A percentile compares a stretch with the other conserved stretches of the same genome.
These are phyloP conservation scores for Heteromurus nitidus DNA, from an alignment of 2,888 invertebrate genomes.

Conservation along the genomic window DNA sequence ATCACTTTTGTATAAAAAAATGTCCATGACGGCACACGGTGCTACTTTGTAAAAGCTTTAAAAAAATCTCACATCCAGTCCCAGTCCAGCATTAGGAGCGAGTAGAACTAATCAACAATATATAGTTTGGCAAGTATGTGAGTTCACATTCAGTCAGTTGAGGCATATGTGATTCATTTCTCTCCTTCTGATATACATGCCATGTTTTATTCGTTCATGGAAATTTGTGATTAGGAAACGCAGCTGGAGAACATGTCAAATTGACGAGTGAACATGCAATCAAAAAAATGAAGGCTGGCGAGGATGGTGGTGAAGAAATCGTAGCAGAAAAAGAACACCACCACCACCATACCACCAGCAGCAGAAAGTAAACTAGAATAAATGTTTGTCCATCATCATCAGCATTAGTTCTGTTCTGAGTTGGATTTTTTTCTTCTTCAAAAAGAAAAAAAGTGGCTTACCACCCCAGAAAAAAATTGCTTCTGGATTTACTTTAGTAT, in stretches of 20 bases:
- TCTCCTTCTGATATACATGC: too few species aligned
- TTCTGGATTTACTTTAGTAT: constrained; percentile 11
- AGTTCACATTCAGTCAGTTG: too few species aligned
- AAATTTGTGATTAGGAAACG: constrained; percentile 48
- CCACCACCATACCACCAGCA: neutral
- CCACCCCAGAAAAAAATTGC: constrained; percentile 15
- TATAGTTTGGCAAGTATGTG: too few species aligned
- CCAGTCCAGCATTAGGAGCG: too few species aligned
- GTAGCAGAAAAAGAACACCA: neutral
- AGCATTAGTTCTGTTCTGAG: neutral
- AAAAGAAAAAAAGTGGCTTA: neutral
- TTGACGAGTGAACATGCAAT: constrained; percentile 47
- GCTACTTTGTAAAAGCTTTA: too few species aligned
- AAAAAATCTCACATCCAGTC: too few species aligned
- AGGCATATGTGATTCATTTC: too few species aligned
- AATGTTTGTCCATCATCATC: too few species aligned
- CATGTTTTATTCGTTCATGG: constrained; percentile 20
- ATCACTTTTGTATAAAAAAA: too few species aligned
- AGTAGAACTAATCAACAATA: too few species aligned
- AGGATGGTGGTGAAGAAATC: neutral
- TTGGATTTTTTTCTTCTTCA: constrained; percentile 1
- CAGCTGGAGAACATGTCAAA: constrained; percentile 58
- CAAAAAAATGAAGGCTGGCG: constrained; percentile 22
- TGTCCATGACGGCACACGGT: too few species aligned
- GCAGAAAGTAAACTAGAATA: neutral